Evolutionary conservation across 2,888 invertebrate genomes (phyloP).

Genomic region (Perithous albicinctus): DNA sequence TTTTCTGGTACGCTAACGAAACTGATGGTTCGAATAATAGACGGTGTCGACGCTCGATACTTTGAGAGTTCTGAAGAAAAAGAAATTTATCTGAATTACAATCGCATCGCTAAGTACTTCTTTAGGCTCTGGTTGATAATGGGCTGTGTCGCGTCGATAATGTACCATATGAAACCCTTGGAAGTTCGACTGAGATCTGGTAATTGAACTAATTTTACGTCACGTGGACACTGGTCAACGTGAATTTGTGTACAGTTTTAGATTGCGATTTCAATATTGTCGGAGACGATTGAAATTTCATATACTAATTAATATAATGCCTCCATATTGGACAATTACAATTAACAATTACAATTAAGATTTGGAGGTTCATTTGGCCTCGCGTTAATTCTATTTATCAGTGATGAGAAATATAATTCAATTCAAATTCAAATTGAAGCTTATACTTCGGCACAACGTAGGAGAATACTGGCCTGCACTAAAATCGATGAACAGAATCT

Average conservation of each 20-base stretch:
- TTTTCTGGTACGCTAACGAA: constrained; percentile 47
- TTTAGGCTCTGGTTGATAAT: constrained; percentile 44
- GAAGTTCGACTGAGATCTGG: constrained; percentile 43
- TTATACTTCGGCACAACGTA: too few relatives aligned
- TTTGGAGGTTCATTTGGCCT: too few relatives aligned
- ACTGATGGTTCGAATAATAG: constrained; percentile 27
- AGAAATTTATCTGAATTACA: constrained; percentile 59
- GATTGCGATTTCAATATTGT: neutral
- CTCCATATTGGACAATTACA: too few relatives aligned
- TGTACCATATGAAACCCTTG: constrained; percentile 45
- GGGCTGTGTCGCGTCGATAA: constrained; percentile 28
- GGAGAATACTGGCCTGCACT: too few relatives aligned
- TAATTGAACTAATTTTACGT: constrained; percentile 30
- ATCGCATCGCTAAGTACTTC: constrained; percentile 49
- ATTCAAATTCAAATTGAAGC: too few relatives aligned
- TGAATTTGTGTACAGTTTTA: neutral
- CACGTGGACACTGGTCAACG: neutral
- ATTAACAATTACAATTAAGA: too few relatives aligned
- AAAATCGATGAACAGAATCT: too few relatives aligned
- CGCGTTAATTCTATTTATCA: too few relatives aligned
- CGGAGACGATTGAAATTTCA: neutral
- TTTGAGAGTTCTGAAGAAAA: constrained; percentile 48
- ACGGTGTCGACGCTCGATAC: constrained; percentile 33
- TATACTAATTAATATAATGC: neutral
- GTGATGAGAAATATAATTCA: too few relatives aligned